Percentiles rank a stretch among this genome's conserved stretches.
Conservation (phyloP, 2,113 vertebrate species). For the Istiophorus platypterus region DNA sequence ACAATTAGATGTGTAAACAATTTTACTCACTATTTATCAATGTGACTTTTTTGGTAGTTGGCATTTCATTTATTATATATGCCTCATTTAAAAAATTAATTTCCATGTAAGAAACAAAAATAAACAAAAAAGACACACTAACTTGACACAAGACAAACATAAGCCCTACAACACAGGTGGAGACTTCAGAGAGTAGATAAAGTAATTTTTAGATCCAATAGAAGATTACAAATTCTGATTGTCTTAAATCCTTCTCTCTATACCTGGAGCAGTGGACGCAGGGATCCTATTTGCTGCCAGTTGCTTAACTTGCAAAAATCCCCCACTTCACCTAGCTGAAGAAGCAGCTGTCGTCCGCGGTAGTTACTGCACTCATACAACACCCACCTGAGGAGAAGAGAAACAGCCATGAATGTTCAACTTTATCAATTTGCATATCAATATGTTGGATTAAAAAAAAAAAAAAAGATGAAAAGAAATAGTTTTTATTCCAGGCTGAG, state of each 20-base stretch:
- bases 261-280: slow-evolving; percentile 94
- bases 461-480: background rate
- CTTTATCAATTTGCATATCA: background rate
- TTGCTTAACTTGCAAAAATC: slow-evolving; percentile 86
- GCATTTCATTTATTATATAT: background rate
- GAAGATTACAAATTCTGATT: background rate
- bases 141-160: background rate
- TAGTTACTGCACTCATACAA: slow-evolving; percentile 91
- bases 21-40: background rate
- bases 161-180: background rate
- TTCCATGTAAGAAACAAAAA: background rate
- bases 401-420: background rate
- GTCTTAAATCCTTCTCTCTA: background rate
- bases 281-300: slow-evolving; percentile 90
- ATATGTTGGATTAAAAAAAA: no score
- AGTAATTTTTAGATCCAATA: background rate
- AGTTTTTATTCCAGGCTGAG: background rate
- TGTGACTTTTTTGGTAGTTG: background rate
- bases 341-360: slow-evolving; percentile 90
- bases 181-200: background rate
- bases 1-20: background rate
- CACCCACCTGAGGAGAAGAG: slow-evolving; percentile 87
- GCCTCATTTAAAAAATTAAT: background rate
- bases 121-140: background rate
- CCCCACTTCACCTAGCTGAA: slow-evolving; percentile 86